Percentiles rank a stretch among this genome's conserved stretches.
Evolutionary conservation across 2,113 vertebrate genomes (phyloP).

Genomic region (Ageneiosus marmoratus): DNA sequence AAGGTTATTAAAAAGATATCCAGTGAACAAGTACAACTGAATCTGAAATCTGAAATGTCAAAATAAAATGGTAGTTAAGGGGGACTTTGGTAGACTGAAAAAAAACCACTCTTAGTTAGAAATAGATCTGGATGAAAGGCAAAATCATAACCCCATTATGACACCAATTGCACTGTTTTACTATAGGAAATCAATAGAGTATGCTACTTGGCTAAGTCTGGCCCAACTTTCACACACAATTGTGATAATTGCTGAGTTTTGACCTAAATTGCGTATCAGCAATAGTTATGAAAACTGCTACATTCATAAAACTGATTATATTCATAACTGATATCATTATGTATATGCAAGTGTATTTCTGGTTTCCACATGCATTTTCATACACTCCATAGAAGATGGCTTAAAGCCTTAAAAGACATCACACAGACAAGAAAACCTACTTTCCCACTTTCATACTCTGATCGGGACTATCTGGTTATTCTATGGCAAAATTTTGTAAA

Average conservation of each 20-base stretch:
- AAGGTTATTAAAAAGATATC: too few relatives aligned
- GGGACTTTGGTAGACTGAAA: too few relatives aligned
- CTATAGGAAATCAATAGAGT: background rate
- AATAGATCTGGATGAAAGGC: too few relatives aligned
- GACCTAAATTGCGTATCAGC: background rate
- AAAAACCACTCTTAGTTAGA: too few relatives aligned
- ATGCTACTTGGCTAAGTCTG: background rate
- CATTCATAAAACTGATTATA: background rate
- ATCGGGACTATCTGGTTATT: background rate
- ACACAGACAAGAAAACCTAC: background rate
- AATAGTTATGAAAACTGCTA: background rate
- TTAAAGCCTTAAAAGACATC: background rate
- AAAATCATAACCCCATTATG: too few relatives aligned
- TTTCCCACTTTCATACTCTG: background rate
- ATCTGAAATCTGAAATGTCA: too few relatives aligned
- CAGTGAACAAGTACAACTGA: too few relatives aligned
- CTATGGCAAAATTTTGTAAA: background rate
- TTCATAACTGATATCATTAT: background rate
- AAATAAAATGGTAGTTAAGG: too few relatives aligned
- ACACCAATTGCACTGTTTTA: too few relatives aligned
- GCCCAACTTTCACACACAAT: background rate
- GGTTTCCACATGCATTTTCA: background rate
- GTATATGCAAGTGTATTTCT: slow-evolving; percentile 11
- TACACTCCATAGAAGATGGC: background rate
- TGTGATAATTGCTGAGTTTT: background rate